These are phyloP conservation scores for Philonicus albiceps DNA, from an alignment of 2,888 invertebrate genomes.

Conservation along the genomic window DNA sequence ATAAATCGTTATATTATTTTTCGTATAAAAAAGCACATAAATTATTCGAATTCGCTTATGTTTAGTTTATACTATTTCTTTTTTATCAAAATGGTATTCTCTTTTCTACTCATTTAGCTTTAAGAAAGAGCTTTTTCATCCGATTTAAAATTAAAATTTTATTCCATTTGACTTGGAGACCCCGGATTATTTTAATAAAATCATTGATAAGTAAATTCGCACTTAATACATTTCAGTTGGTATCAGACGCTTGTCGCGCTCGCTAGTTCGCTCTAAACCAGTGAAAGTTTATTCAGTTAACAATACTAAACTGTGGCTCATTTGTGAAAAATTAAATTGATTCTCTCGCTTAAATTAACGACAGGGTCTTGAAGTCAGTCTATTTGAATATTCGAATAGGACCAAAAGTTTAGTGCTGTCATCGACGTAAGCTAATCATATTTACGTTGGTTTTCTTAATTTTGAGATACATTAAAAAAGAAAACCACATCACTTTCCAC, in stretches of 20 bases:
- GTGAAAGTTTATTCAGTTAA: slow-evolving; percentile 6
- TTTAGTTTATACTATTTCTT: background rate
- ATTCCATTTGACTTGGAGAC: background rate
- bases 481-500: background rate
- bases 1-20: background rate
- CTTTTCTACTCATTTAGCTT: background rate
- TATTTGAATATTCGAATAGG: slow-evolving; percentile 5
- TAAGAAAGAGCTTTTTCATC: background rate
- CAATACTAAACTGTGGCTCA: background rate
- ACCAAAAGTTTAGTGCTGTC: background rate
- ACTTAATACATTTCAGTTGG: slow-evolving; percentile 17
- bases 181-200: background rate
- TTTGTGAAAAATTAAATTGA: slow-evolving; percentile 6
- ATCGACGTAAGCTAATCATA: background rate
- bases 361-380: background rate
- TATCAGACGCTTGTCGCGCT: background rate
- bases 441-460: background rate
- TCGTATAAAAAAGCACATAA: background rate
- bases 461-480: background rate
- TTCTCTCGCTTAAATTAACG: background rate
- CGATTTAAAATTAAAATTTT: background rate
- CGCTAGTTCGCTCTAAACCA: background rate
- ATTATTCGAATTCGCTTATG: background rate
- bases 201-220: slow-evolving; percentile 8
- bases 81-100: background rate